Evolutionary conservation across 2,888 invertebrate genomes (phyloP).

Genomic region (Craniophora ligustri): DNA sequence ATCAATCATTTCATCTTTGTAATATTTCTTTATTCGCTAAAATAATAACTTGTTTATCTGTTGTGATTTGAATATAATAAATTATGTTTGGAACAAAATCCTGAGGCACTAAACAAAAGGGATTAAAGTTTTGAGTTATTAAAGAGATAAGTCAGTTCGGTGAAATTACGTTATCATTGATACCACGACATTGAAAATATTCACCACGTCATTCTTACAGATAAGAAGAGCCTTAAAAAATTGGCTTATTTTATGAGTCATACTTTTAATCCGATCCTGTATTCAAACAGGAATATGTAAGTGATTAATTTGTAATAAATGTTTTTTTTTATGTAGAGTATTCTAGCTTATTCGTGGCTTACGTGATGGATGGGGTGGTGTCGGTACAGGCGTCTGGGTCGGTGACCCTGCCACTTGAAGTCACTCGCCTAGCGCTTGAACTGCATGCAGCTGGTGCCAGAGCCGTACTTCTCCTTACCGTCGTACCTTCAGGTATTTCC

Average conservation of each 20-base stretch:
- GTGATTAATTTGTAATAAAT: neutral
- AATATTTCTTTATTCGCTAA: no score
- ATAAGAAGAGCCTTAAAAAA: neutral
- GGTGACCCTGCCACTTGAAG: conserved; percentile 56
- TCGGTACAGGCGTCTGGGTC: conserved; percentile 53
- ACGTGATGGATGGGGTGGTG: conserved; percentile 56
- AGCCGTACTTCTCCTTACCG: conserved; percentile 64
- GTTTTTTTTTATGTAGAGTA: conserved; percentile 59
- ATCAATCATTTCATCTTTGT: no score
- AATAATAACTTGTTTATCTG: no score
- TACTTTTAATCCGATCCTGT: no score
- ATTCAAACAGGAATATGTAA: no score
- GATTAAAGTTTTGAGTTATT: neutral
- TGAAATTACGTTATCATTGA: neutral
- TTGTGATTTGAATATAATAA: no score
- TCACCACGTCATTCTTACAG: neutral
- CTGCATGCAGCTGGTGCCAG: conserved; percentile 64
- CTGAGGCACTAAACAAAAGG: neutral
- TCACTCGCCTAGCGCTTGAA: conserved; percentile 64
- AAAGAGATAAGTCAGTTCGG: neutral
- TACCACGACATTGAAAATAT: neutral
- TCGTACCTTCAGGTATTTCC: conserved; percentile 45
- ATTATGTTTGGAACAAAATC: no score
- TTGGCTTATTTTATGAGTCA: no score
- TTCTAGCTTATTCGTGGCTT: conserved; percentile 62